Percentiles rank a stretch among this genome's conserved stretches.
These are phyloP conservation scores for Spinus olivaceus DNA, from an alignment of 2,797 vertebrate species.

Conservation along the genomic window DNA sequence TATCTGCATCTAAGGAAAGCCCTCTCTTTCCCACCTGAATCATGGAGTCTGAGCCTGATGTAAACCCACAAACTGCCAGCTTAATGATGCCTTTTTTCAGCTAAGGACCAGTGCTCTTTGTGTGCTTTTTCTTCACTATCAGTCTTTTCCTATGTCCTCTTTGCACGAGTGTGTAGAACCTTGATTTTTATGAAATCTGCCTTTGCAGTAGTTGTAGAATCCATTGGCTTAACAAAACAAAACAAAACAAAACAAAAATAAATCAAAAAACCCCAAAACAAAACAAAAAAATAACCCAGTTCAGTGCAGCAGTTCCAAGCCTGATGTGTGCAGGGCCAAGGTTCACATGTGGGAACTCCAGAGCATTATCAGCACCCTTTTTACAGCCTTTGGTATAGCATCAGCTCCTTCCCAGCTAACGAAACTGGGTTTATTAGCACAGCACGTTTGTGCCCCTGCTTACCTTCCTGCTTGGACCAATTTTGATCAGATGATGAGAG, in stretches of 20 bases:
- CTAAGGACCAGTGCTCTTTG: background rate
- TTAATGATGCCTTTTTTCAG: background rate
- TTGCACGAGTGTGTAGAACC: accelerated
- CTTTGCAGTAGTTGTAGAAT: background rate
- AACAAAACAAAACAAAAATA: too few relatives aligned
- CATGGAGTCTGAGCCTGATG: background rate
- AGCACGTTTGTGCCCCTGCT: background rate
- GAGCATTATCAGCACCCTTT: background rate
- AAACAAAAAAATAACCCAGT: too few relatives aligned
- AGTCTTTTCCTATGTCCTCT: background rate
- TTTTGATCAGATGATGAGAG: background rate
- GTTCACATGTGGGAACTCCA: background rate
- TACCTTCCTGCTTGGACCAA: background rate
- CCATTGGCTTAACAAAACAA: background rate
- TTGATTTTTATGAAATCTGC: background rate
- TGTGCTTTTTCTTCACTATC: background rate
- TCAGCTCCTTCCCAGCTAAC: background rate
- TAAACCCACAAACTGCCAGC: background rate
- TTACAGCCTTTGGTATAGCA: background rate
- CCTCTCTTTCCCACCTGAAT: background rate
- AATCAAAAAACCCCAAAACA: too few relatives aligned
- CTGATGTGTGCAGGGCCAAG: background rate
- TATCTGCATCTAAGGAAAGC: background rate
- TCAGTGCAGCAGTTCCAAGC: background rate
- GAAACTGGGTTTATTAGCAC: background rate